Evolutionary conservation across 2,113 vertebrate species (phyloP).

Genomic region (Hyperopisus bebe): DNA sequence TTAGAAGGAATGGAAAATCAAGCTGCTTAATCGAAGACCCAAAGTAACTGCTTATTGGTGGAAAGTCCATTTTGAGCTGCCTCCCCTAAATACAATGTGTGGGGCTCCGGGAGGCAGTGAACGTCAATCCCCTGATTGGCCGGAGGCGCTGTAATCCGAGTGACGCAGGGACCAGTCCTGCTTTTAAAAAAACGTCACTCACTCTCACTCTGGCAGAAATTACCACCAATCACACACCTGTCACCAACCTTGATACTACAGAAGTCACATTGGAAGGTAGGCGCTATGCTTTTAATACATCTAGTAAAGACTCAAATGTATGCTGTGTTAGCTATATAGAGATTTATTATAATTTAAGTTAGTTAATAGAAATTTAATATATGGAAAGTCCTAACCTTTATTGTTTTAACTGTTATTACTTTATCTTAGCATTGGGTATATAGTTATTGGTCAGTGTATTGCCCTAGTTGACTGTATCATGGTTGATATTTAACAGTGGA

Average conservation of each 20-base stretch:
- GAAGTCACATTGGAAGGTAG: background rate
- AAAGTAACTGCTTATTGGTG: background rate
- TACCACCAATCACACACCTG: background rate
- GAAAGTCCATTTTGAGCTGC: background rate
- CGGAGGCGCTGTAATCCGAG: background rate
- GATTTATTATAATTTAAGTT: background rate
- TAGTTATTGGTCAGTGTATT: background rate
- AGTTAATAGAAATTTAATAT: background rate
- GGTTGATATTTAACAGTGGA: background rate
- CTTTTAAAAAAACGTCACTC: constrained; percentile 12
- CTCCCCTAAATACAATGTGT: background rate
- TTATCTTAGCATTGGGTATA: background rate
- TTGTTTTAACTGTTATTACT: background rate
- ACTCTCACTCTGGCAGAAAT: background rate
- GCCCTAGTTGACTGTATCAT: background rate
- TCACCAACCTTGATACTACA: background rate
- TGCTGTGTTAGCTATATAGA: background rate
- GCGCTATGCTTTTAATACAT: background rate
- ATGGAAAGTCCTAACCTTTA: background rate
- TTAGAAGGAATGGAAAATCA: background rate
- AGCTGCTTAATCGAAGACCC: background rate
- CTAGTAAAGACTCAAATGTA: background rate
- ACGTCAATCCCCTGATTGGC: constrained; percentile 1
- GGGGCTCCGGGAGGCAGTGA: background rate
- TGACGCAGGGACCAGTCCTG: constrained; percentile 12